These are phyloP conservation scores for Eupleurogrammus muticus DNA, from an alignment of 2,797 vertebrate genomes.

Conservation along the genomic window DNA sequence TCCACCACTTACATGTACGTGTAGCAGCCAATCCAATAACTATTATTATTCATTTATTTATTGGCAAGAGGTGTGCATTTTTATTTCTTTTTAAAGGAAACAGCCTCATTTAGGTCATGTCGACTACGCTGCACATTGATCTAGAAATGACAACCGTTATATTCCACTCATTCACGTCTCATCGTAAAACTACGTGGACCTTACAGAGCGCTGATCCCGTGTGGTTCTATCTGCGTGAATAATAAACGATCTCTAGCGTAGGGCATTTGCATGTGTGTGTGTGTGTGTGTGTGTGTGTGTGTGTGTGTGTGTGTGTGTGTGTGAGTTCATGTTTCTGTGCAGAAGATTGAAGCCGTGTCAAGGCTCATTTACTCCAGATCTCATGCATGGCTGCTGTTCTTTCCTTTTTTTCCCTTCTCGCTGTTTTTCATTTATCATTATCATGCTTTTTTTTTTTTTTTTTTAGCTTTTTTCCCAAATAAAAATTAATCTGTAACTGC, in stretches of 20 bases:
- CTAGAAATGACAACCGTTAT: background rate
- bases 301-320: constrained; percentile 36
- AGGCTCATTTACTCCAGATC: constrained; percentile 70
- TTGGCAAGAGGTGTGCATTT: too few species aligned
- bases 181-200: constrained; percentile 25
- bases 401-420: constrained; percentile 37
- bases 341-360: constrained; percentile 52
- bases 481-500: constrained; percentile 59
- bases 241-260: constrained; percentile 32
- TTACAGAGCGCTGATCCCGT: constrained; percentile 34
- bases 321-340: constrained; percentile 46
- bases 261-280: constrained; percentile 32
- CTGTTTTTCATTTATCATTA: constrained; percentile 17
- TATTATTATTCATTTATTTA: background rate
- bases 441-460: constrained; percentile 1
- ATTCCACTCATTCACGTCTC: constrained; percentile 1
- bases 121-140: background rate
- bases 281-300: constrained; percentile 47
- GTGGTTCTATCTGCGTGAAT: constrained; percentile 32
- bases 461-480: constrained; percentile 21
- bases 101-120: background rate
- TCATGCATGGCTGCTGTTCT: constrained; percentile 59
- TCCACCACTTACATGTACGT: constrained; percentile 23
- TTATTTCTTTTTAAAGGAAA: constrained; percentile 3
- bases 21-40: background rate